These are phyloP conservation scores for Colletes collaris DNA, from an alignment of 2,888 invertebrate genomes.

Conservation along the genomic window DNA sequence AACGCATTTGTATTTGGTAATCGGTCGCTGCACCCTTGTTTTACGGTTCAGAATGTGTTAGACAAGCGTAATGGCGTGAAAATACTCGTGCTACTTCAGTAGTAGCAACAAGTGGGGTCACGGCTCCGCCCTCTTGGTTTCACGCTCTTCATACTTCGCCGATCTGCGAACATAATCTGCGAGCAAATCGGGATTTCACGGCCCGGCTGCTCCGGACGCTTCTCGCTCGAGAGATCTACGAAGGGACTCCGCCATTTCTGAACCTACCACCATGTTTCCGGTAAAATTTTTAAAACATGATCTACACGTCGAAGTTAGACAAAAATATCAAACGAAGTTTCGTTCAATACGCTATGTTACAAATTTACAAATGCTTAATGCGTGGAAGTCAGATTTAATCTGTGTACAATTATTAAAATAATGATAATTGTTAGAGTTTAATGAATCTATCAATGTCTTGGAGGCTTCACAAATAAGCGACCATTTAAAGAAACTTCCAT, in stretches of 20 bases:
- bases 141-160: constrained; percentile 75
- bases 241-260: constrained; percentile 38
- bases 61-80: constrained; percentile 61
- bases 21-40: not conserved
- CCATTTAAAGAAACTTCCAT: too few relatives aligned
- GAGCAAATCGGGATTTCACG: constrained; percentile 80
- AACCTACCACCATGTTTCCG: constrained; percentile 35
- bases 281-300: not conserved
- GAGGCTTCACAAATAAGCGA: too few relatives aligned
- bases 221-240: constrained; percentile 63
- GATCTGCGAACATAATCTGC: constrained; percentile 78
- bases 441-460: too few relatives aligned
- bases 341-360: too few relatives aligned
- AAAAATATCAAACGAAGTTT: too few relatives aligned
- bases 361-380: too few relatives aligned
- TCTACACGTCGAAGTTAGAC: too few relatives aligned
- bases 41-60: not conserved
- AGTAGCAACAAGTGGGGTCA: constrained; percentile 72
- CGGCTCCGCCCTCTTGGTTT: constrained; percentile 77
- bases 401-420: too few relatives aligned
- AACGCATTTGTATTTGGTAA: not conserved
- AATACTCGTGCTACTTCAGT: constrained; percentile 64
- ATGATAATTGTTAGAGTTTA: too few relatives aligned
- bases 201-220: constrained; percentile 69
- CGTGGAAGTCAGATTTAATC: too few relatives aligned